Evolutionary conservation across 2,888 invertebrate species (phyloP).

Genomic region (Ephialtes manifestator): DNA sequence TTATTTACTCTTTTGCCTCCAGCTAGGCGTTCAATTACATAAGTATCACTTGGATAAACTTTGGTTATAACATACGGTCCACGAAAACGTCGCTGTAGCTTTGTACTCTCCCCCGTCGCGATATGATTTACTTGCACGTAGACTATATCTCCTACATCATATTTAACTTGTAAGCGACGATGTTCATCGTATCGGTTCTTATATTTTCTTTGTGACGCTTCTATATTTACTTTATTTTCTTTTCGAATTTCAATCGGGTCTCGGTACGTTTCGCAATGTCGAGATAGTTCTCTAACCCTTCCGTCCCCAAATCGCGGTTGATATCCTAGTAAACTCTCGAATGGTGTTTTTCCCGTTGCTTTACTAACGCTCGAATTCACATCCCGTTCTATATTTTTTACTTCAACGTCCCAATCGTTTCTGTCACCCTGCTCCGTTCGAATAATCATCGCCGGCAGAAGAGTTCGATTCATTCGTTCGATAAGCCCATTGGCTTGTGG

Average conservation of each 20-base stretch:
- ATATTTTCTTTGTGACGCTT: neutral
- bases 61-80: neutral
- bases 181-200: constrained; percentile 37
- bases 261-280: constrained; percentile 9
- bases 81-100: constrained; percentile 27
- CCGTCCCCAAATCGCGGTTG: constrained; percentile 13
- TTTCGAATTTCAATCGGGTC: constrained; percentile 26
- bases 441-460: constrained; percentile 53
- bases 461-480: constrained; percentile 63
- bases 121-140: constrained; percentile 21
- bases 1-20: neutral
- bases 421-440: constrained; percentile 47
- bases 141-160: constrained; percentile 41
- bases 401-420: constrained; percentile 25
- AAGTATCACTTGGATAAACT: neutral
- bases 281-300: neutral
- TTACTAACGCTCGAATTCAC: constrained; percentile 65
- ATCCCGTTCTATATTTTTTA: constrained; percentile 56
- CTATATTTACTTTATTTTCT: constrained; percentile 18
- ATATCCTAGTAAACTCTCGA: constrained; percentile 61
- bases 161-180: constrained; percentile 12
- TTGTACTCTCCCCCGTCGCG: constrained; percentile 49
- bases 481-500: constrained; percentile 64
- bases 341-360: constrained; percentile 64
- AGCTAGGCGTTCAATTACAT: neutral